Evolutionary conservation across 2,113 vertebrate genomes (phyloP).

Genomic region (Notiomystis cincta): DNA sequence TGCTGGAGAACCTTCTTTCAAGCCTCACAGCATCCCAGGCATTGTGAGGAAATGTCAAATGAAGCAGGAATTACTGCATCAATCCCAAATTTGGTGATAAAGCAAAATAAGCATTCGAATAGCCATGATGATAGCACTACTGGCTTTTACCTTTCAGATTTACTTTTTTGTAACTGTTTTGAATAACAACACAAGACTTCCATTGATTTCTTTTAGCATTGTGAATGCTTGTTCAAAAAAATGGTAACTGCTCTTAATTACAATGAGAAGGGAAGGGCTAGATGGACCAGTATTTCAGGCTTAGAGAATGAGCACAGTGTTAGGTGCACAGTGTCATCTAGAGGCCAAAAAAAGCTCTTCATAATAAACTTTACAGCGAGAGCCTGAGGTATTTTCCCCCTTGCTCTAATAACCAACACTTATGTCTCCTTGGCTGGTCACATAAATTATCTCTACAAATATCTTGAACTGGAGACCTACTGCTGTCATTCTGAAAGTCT

Average conservation of each 20-base stretch:
- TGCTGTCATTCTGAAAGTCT: not conserved
- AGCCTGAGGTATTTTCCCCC: not conserved
- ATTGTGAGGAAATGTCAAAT: not conserved
- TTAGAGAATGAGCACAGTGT: not conserved
- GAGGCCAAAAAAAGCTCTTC: not conserved
- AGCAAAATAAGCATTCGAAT: not conserved
- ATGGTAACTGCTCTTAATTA: not conserved
- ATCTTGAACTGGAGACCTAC: not conserved
- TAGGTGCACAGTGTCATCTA: constrained; percentile 39
- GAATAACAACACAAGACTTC: not conserved
- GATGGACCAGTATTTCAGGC: not conserved
- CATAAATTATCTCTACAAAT: not conserved
- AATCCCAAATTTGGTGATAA: not conserved
- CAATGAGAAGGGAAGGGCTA: not conserved
- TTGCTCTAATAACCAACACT: not conserved
- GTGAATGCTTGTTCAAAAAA: not conserved
- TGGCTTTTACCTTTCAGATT: not conserved
- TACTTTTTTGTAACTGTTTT: not conserved
- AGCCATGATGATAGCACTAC: not conserved
- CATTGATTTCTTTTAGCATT: not conserved
- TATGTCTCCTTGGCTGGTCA: not conserved
- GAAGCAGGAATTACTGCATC: not conserved
- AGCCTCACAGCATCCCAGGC: not conserved
- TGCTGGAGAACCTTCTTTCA: not conserved
- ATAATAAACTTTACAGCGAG: not conserved